Evolutionary conservation across 2,888 invertebrate genomes (phyloP), one percentile per base, ranked within the genome.

Genomic region (Drosophila rellima): DNA sequence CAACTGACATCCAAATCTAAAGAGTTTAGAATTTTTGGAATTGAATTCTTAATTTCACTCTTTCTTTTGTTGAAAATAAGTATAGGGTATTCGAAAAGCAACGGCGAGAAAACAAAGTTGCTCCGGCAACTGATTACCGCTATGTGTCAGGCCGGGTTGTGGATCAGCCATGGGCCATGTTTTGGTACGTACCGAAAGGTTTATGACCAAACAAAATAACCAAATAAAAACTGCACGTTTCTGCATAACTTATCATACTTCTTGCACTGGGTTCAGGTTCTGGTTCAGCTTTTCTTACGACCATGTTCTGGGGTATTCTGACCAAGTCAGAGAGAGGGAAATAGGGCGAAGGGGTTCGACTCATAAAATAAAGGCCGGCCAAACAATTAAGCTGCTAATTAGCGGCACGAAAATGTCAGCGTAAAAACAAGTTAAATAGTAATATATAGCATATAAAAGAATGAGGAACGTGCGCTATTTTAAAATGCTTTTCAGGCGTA

Each of bases 181-280:
- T 47, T 48, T 45, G 20, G 31, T 48, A 31, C 31, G 44, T 10
- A 23, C 40, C 35, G 47, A 61, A 79, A 59, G 79, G 67, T 77
- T 77, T 77, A 77, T 50, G 75, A 62, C 67, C 79, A 79, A 64
- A 67, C 48, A 44, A 64, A 60, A 61, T 55, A 62, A 57, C 74
- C 75, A 73, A 74, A 66, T 47, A 57, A 69, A 78, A 76, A 80
- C 68, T 76, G 78, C 77, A 80, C 80, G 78, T 80, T 78, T 78
- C 72, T 68, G 80, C 78, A 77, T 78, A 80, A 78, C 63, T 78
- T 78, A 69, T 54, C 79, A 74, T 57, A 56, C 65, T 74, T 55
- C 54, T 55, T 57, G 55, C 55, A 37, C 26, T 31, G 50, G 35
- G 31, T 37, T 48, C 23, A 6, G 37, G 51, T 35, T 54, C 44